Evolutionary conservation across 2,113 vertebrate genomes (phyloP), one percentile per base, ranked within the genome.

Genomic region (Scortum barcoo): DNA sequence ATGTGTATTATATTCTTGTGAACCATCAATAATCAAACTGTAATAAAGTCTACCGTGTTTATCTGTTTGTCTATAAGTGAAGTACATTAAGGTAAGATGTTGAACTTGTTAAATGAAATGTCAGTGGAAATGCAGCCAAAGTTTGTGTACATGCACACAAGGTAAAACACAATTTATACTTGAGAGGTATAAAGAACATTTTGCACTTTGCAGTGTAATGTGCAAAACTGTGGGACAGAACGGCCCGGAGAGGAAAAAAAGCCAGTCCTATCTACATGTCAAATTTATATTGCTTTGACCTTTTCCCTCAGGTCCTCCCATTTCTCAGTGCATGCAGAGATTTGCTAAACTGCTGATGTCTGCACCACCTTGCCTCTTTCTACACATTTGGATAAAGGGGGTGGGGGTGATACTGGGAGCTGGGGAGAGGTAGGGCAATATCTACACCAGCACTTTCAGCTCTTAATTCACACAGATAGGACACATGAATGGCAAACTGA

Each of bases 241-340:
- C 73, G 60, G 26, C 26, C 69, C 83, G 76, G 62, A 84, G 84
- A 75, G 88, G 77, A 68, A 69, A 87, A 84, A 79, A 67, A 76
- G 70, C n/a, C 53, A 66, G 82, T 84, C 69, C 72, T 53, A 80
- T 86, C 83, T 88, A 81, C 88, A 89, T 87, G 88, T 89, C 83
- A 91, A 86, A 88, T 89, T 81, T 85, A 87, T 88, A 93, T 89
- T 86, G 84, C 88, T 81, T 83, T 91, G 86, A 91, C 92, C 92
- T 92, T 93, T 91, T 89, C 79, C 84, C 81, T 84, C 67, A 66
- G 76, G 85, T 84, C 66, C 85, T 84, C 61, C 80, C 16, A 76
- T 89, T 90, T 81, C 68, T 68, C 63, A 63, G 24, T 46, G 86
- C 69, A 88, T 78, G 81, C 72, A 85, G 75, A 78, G 65, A 84